Base-by-base conservation (phyloP, 2,888 invertebrate species). In the Drosophila mimetica region DNA sequence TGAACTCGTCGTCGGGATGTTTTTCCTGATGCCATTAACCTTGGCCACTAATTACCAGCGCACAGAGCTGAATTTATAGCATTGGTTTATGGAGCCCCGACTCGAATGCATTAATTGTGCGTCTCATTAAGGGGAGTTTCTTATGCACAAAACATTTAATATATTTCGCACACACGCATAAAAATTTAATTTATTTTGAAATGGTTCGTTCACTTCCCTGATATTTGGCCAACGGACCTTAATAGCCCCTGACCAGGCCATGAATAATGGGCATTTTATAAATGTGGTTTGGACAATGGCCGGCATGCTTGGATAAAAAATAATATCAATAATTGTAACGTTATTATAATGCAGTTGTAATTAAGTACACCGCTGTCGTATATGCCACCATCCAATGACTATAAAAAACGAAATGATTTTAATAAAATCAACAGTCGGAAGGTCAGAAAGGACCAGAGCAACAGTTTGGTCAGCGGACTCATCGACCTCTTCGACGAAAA, bases 271-370 rank as follows among this genome's bases (percentile, higher is more conserved):
- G 57, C 32, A 61, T 84, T 77, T 82, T 85, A 71, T 76, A 79
- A 74, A 82, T 82, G 79, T 41, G 61, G 48, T 74, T 36, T 59
- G 58, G 48, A 53, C 44, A 61, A 25, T 32, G 58, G 57, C 39
- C 16, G 14, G 58, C 63, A 25, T 55, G 75, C 54, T 52, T 50
- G 73, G 71, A 74, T 74, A 81, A 75, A 81, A 75, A 74, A 73
- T 61, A 64, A 85, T 77, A 82, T 85, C 82, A 82, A 76, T 77
- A 69, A 79, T 85, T 82, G 82, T 73, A 70, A 72, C 65, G 72
- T 71, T 77, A 74, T 79, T 73, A 78, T 78, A 78, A 82, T 82
- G 82, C 79, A 85, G 83, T 74, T 69, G 77, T 82, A 85, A 82
- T 82, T 85, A 85, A 85, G 76, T 82, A 67, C 71, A 46, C 61